Evolutionary conservation across 2,888 invertebrate genomes (phyloP).

Genomic region (Pimpla rufipes): DNA sequence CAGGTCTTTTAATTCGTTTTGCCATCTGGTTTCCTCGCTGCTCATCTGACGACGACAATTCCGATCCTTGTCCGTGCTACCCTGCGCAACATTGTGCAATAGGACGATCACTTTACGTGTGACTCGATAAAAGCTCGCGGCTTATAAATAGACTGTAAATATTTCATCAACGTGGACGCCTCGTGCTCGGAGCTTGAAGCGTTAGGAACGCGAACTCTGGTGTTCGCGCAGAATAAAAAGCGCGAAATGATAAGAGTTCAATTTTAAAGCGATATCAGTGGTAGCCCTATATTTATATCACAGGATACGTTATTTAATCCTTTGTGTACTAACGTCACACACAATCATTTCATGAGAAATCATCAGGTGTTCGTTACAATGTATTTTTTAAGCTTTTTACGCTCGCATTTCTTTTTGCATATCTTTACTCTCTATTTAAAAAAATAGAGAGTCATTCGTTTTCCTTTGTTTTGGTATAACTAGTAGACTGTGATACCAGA

Average conservation of each 20-base stretch:
- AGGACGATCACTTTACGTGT: not conserved
- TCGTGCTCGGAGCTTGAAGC: not conserved
- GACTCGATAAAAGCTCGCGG: not conserved
- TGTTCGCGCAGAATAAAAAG: not conserved
- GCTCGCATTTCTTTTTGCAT: too few species aligned
- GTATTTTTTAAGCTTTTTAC: too few species aligned
- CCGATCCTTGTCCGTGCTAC: conserved; percentile 89
- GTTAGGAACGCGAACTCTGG: not conserved
- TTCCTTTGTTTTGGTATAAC: too few species aligned
- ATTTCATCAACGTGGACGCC: not conserved
- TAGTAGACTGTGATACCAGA: too few species aligned
- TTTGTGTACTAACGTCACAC: not conserved
- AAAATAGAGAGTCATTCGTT: too few species aligned
- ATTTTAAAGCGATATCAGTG: not conserved
- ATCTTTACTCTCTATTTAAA: too few species aligned
- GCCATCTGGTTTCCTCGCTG: conserved; percentile 94
- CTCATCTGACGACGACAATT: conserved; percentile 88
- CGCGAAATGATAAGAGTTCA: not conserved
- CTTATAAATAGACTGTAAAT: conserved; percentile 24
- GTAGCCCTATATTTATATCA: conserved; percentile 1
- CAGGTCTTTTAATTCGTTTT: conserved; percentile 94
- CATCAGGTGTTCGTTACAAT: not conserved
- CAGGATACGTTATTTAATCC: not conserved
- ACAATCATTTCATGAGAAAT: not conserved
- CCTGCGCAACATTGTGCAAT: conserved; percentile 81